Base-by-base conservation (phyloP, 2,113 vertebrate species). In the Reinhardtius hippoglossoides region DNA sequence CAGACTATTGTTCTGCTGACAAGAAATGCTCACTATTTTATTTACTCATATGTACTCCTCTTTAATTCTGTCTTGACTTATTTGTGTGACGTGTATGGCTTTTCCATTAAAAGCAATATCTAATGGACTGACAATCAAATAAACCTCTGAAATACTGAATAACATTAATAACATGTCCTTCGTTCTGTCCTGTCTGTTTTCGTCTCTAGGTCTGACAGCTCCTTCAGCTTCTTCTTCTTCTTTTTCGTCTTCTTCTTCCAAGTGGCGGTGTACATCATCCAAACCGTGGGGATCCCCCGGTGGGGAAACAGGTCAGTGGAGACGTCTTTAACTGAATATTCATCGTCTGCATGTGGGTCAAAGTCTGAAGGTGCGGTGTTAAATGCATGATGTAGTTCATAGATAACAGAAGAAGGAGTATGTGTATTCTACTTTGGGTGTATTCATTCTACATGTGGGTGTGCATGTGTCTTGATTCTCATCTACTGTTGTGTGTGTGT, bases 211-310 rank as follows among this genome's bases (percentile, higher is more conserved):
- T 97, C 97, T 0, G 98, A 99, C 95, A 99, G 97, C 89, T 99
- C 98, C 90, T 98, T 99, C 95, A 99, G 94, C 90, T 99, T 99
- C 95, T 99, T 99, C 76, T 96, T 97, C 89, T 99, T 99, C 94
- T 99, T 99, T 87, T 97, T 99, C 48, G 75, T 99, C 55, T 99
- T 99, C 88, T 97, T 98, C 90, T 97, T 98, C 93, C 98, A 99
- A 95, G 96, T 97, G 85, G 94, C 93, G 0, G 95, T 98, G 82
- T 98, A 97, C 86, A 61, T 99, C 88, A 97, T 99, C 91, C 98
- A 99, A 87, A 74, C 95, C 58, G 95, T 99, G 0, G 97, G 97
- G 66, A 96, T 99, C 87, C 97, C 97, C 69, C 88, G 63, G 62
- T 96, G 96, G 95, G 98, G 97, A 55, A 96, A 96, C 95, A 99